phyloP scores from a whole-genome alignment of 2,113 vertebrate genomes.

The Capricornis sumatraensis region DNA sequence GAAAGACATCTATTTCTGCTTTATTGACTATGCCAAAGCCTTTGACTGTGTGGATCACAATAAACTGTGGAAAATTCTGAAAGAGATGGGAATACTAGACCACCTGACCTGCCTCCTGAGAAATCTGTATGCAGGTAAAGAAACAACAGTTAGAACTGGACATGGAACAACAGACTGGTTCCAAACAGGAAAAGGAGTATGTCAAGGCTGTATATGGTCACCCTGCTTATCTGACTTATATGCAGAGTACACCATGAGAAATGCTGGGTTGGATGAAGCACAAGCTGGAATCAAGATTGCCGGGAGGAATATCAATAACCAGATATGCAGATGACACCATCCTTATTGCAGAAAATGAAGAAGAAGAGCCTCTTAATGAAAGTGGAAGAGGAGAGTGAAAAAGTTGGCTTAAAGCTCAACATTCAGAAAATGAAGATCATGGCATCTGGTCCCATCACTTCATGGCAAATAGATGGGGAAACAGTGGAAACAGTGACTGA shows the following conservation, averaged over 20 bases:
- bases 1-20: background rate
- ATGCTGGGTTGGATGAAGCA: rapidly evolving
- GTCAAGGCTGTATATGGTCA: background rate
- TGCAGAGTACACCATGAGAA: background rate
- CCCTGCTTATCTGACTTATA: background rate
- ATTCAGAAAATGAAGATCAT: background rate
- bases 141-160: background rate
- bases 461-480: background rate
- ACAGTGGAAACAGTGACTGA: background rate
- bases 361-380: background rate
- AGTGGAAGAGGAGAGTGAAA: background rate
- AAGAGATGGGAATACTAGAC: background rate
- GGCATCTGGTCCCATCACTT: background rate
- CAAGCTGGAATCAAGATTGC: background rate
- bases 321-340: background rate
- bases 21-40: background rate
- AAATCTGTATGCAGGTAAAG: background rate
- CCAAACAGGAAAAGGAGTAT: background rate
- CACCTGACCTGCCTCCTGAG: background rate
- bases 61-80: background rate
- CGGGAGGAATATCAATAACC: background rate
- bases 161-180: background rate
- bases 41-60: background rate
- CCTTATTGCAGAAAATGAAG: background rate
- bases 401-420: background rate